A percentile compares a stretch with the other conserved stretches of the same genome.
phyloP scores from a whole-genome alignment of 2,113 vertebrate genomes.

The Poecile atricapillus region DNA sequence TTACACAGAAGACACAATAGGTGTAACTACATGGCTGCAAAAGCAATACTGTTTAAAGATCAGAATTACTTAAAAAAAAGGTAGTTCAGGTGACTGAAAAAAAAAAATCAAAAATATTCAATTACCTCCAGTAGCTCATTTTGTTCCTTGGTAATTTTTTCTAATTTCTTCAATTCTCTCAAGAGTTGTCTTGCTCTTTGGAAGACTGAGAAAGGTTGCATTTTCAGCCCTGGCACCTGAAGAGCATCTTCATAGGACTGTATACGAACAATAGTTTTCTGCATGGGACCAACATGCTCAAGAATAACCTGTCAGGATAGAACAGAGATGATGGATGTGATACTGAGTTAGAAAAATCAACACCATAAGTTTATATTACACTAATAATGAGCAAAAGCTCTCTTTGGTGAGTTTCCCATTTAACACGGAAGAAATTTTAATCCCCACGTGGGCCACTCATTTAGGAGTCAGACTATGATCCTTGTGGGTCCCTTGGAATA shows the following conservation, averaged over 20 bases:
- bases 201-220: slow-evolving; percentile 81
- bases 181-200: slow-evolving; percentile 75
- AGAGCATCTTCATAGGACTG: slow-evolving; percentile 79
- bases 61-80: background rate
- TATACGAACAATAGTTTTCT: slow-evolving; percentile 78
- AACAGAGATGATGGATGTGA: background rate
- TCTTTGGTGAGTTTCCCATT: background rate
- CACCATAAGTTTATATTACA: background rate
- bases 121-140: slow-evolving; percentile 80
- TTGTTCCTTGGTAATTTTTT: slow-evolving; percentile 82
- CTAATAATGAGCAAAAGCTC: background rate
- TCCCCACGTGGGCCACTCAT: background rate
- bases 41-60: background rate
- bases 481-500: background rate
- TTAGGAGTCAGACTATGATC: background rate
- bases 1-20: background rate
- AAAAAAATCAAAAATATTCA: background rate
- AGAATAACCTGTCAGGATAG: slow-evolving; percentile 75
- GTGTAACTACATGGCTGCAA: background rate
- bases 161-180: slow-evolving; percentile 78
- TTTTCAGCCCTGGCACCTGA: slow-evolving; percentile 73
- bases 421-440: background rate
- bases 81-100: background rate
- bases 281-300: slow-evolving; percentile 81
- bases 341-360: background rate